These are phyloP conservation scores for Danio choprae DNA, from an alignment of 2,797 vertebrate genomes.

Conservation along the genomic window DNA sequence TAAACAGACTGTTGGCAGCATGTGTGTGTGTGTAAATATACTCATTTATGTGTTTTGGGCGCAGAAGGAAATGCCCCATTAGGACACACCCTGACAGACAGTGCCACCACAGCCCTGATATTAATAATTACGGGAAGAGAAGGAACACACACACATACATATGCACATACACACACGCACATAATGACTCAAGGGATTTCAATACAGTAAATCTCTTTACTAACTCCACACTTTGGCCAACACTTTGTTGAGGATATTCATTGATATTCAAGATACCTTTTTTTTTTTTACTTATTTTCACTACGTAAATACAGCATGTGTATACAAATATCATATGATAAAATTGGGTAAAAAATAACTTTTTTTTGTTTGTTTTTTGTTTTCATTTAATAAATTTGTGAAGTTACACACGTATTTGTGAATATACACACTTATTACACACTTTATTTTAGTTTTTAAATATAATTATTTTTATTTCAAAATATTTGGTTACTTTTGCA, in stretches of 20 bases:
- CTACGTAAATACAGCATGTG: background rate
- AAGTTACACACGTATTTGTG: too few relatives aligned
- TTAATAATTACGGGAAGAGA: slow-evolving; percentile 71
- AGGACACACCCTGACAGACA: slow-evolving; percentile 68
- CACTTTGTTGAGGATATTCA: background rate
- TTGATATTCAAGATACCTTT: too few relatives aligned
- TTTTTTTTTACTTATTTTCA: background rate
- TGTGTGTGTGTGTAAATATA: slow-evolving; percentile 68
- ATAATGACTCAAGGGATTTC: slow-evolving; percentile 54
- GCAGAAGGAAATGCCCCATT: slow-evolving; percentile 84
- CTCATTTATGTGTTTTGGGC: slow-evolving; percentile 78
- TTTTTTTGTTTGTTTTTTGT: too few relatives aligned
- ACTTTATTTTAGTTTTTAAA: too few relatives aligned
- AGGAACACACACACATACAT: slow-evolving; percentile 51
- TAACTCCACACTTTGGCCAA: slow-evolving; percentile 42
- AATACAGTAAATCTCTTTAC: slow-evolving; percentile 37
- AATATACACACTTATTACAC: too few relatives aligned
- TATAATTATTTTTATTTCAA: too few relatives aligned
- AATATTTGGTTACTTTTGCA: too few relatives aligned
- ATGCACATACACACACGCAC: slow-evolving; percentile 21
- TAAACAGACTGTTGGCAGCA: slow-evolving; percentile 57
- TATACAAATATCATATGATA: too few relatives aligned
- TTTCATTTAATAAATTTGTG: too few relatives aligned
- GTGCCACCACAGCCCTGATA: slow-evolving; percentile 65
- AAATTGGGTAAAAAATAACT: too few relatives aligned